phyloP scores from a whole-genome alignment of 2,113 vertebrate species.

The Microtus pennsylvanicus region DNA sequence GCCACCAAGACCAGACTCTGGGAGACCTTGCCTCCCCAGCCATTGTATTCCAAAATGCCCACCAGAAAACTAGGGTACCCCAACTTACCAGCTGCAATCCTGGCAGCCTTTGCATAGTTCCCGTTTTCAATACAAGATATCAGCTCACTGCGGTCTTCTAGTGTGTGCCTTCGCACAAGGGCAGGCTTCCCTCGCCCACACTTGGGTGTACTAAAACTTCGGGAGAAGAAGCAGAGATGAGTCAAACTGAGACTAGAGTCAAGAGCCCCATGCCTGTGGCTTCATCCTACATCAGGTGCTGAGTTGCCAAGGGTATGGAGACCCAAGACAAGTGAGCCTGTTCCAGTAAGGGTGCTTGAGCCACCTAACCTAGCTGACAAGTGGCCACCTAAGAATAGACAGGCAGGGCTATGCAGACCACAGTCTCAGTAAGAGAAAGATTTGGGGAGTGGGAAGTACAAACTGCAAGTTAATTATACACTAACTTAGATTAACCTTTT shows the following conservation, averaged over 20 bases:
- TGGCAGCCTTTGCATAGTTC: constrained; percentile 96
- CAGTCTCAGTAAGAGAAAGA: background rate
- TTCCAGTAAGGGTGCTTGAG: background rate
- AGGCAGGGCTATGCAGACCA: background rate
- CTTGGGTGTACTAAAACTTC: constrained; percentile 91
- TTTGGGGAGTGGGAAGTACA: accelerated
- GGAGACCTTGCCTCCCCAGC: background rate
- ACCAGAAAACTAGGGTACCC: background rate
- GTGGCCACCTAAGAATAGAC: accelerated
- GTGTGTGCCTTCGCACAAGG: constrained; percentile 94
- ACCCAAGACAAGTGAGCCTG: background rate
- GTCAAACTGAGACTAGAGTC: background rate
- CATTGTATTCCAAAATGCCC: background rate
- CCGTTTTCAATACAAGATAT: constrained; percentile 98
- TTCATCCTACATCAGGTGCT: background rate
- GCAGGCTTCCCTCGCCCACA: constrained; percentile 98
- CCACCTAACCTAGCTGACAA: background rate
- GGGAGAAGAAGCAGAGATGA: background rate
- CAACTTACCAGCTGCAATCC: constrained; percentile 94
- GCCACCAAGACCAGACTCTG: background rate
- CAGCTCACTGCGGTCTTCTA: constrained; percentile 96
- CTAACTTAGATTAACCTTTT: background rate
- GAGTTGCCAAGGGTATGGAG: background rate
- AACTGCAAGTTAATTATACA: accelerated
- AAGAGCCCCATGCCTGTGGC: background rate